These are phyloP conservation scores for Hydractinia symbiolongicarpus DNA, from an alignment of 30 jellyfish, hydroid and myxozoan species.

Conservation along the genomic window DNA sequence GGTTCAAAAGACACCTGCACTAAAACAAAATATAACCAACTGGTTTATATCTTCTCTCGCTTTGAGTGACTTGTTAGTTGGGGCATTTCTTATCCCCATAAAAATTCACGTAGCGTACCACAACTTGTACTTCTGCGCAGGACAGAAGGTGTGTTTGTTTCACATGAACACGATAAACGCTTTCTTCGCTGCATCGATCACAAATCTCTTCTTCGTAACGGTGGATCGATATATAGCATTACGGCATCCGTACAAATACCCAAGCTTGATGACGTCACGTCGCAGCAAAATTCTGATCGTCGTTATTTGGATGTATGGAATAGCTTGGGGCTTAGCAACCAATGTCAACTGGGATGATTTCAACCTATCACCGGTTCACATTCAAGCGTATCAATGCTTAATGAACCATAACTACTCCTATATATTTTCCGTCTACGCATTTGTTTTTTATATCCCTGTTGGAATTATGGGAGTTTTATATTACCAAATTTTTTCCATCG, in stretches of 20 bases:
- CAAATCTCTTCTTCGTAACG: slow-evolving; percentile 77
- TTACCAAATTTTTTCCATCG: slow-evolving; percentile 52
- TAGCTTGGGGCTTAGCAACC: slow-evolving; percentile 57
- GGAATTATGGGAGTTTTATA: slow-evolving; percentile 75
- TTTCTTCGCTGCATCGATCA: slow-evolving; percentile 77
- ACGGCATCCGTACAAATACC: slow-evolving; percentile 59
- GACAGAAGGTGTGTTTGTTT: slow-evolving; percentile 46
- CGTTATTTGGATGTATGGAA: slow-evolving; percentile 69
- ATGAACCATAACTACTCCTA: slow-evolving; percentile 32
- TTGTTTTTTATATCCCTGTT: slow-evolving; percentile 68
- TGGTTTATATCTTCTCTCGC: slow-evolving; percentile 84
- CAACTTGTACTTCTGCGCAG: slow-evolving; percentile 48
- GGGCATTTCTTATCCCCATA: slow-evolving; percentile 64
- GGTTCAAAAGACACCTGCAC: neutral
- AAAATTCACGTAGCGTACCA: slow-evolving; percentile 37
- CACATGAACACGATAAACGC: slow-evolving; percentile 63
- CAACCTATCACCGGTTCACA: neutral
- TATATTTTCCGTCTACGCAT: slow-evolving; percentile 37
- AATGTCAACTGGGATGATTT: slow-evolving; percentile 47
- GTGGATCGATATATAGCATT: slow-evolving; percentile 84
- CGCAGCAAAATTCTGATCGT: slow-evolving; percentile 47
- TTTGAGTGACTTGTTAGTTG: slow-evolving; percentile 73
- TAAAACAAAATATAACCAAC: slow-evolving; percentile 35
- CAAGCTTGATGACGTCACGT: slow-evolving; percentile 35
- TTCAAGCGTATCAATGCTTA: slow-evolving; percentile 14